phyloP scores from a whole-genome alignment of 2,797 vertebrate genomes.

The Pseudochaenichthys georgianus region DNA sequence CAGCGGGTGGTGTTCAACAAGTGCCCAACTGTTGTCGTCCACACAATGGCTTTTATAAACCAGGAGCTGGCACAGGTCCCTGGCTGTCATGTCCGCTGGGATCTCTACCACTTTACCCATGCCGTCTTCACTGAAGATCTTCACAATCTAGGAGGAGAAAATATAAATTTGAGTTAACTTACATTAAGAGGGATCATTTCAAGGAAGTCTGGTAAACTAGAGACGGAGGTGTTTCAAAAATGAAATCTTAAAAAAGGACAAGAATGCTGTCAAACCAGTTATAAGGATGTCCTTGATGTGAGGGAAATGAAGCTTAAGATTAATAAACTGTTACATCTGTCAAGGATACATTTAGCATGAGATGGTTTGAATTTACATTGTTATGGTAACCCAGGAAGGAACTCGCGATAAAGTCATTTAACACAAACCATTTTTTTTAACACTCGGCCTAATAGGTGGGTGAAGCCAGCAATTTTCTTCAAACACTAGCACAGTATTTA shows the following conservation, averaged over 20 bases:
- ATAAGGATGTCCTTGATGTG: neutral
- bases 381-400: neutral
- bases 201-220: neutral
- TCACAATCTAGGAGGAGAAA: slow-evolving; percentile 89
- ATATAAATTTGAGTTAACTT: neutral
- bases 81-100: slow-evolving; percentile 94
- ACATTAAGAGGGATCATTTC: neutral
- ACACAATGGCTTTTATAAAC: slow-evolving; percentile 98
- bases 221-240: neutral
- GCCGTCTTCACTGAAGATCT: slow-evolving; percentile 97
- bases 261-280: neutral
- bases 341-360: neutral
- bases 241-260: neutral
- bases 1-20: slow-evolving; percentile 96
- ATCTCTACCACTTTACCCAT: slow-evolving; percentile 97
- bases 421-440: slow-evolving; percentile 44
- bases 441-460: slow-evolving; percentile 46
- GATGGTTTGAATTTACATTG: neutral
- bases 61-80: slow-evolving; percentile 97
- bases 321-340: neutral
- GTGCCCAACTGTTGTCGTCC: slow-evolving; percentile 98
- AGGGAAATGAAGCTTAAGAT: neutral
- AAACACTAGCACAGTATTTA: slow-evolving; percentile 60
- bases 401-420: slow-evolving; percentile 31
- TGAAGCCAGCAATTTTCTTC: slow-evolving; percentile 68